Conservation (phyloP, 37 sponge, comb jelly and placozoan species). For the Cliona cf. orientalis region DNA sequence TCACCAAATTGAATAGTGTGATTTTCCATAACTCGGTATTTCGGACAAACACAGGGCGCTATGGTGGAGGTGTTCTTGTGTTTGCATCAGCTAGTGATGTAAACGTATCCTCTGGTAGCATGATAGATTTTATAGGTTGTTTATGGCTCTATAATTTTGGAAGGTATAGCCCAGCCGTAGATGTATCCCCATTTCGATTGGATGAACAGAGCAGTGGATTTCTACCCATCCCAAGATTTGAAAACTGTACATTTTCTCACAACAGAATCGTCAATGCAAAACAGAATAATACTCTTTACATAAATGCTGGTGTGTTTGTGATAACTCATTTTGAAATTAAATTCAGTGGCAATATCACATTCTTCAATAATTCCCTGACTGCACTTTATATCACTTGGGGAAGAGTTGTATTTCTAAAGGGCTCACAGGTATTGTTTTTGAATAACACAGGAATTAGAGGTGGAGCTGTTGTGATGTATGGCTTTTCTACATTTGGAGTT, state of each 20-base stretch:
- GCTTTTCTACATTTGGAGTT: slow-evolving; percentile 28
- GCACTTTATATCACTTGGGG: slow-evolving; percentile 25
- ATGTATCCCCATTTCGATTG: slow-evolving; percentile 10
- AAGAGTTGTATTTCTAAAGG: background rate
- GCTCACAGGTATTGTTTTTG: slow-evolving; percentile 16
- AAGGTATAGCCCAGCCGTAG: slow-evolving; percentile 10
- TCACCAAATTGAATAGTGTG: background rate
- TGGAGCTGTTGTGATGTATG: slow-evolving; percentile 54
- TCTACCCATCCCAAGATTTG: slow-evolving; percentile 3
- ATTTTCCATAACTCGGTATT: background rate
- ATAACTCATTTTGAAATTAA: slow-evolving; percentile 5
- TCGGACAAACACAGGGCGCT: background rate
- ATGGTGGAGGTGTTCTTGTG: background rate
- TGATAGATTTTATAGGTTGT: background rate
- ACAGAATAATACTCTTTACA: background rate
- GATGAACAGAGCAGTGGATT: background rate
- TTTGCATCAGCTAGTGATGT: background rate
- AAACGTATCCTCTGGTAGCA: background rate
- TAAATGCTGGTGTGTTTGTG: background rate
- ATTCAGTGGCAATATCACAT: slow-evolving; percentile 10
- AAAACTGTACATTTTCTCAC: background rate
- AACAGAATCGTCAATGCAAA: background rate
- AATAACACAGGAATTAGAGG: slow-evolving; percentile 36
- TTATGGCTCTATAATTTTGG: slow-evolving; percentile 2
- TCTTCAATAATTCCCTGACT: slow-evolving; percentile 17